Conservation (phyloP, 2,113 vertebrate species). For the Eptatretus burgeri region DNA sequence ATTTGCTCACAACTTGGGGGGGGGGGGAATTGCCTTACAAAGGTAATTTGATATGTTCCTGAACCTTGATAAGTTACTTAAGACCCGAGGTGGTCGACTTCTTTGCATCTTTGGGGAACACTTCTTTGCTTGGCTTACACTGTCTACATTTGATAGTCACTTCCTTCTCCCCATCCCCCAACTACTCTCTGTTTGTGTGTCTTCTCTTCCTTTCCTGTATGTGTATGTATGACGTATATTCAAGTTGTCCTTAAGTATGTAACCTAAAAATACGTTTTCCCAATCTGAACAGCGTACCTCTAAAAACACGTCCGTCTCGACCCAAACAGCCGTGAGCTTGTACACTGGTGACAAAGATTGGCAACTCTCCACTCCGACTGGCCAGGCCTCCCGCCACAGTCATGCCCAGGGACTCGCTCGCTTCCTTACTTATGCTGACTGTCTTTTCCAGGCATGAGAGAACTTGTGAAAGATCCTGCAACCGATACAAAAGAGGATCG, state of each 20-base stretch:
- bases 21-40: no score
- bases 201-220: not conserved
- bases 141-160: no score
- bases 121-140: no score
- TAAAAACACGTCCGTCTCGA: conserved; percentile 65
- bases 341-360: conserved; percentile 89
- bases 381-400: conserved; percentile 80
- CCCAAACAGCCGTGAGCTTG: conserved; percentile 79
- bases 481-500: not conserved
- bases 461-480: conserved; percentile 68
- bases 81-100: no score
- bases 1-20: no score
- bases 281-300: conserved; percentile 23
- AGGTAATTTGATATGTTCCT: no score
- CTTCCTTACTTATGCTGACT: conserved; percentile 78
- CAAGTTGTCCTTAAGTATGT: no score
- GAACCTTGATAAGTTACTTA: no score
- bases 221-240: not conserved
- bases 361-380: conserved; percentile 79
- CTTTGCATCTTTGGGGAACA: no score
- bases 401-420: conserved; percentile 81
- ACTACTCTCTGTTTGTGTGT: not conserved
- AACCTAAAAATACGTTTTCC: not conserved
- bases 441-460: conserved; percentile 83
- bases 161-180: no score